Conservation (phyloP, 2,888 invertebrate genomes). For the Cephonodes hylas region DNA sequence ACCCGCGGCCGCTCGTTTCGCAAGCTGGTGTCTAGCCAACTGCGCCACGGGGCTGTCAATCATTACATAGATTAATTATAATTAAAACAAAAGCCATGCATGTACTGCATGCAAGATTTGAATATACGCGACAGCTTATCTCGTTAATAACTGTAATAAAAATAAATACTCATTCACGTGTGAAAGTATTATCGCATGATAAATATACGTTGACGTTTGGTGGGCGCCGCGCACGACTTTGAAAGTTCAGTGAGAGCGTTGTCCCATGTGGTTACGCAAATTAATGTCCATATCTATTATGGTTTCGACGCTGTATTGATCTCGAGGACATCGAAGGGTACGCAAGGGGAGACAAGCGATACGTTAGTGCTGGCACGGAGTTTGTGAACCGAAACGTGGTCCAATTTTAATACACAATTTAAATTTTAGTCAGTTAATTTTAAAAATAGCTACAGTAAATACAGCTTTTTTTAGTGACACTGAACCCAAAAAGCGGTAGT, state of each 20-base stretch:
- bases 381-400: neutral
- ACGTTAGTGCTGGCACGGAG: neutral
- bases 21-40: too few relatives aligned
- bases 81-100: neutral
- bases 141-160: neutral
- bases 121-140: neutral
- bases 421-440: too few relatives aligned
- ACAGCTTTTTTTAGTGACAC: too few relatives aligned
- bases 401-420: too few relatives aligned
- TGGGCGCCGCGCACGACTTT: slow-evolving; percentile 27
- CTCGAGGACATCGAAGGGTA: slow-evolving; percentile 9
- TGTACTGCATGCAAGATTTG: neutral
- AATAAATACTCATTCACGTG: slow-evolving; percentile 1
- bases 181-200: neutral
- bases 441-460: too few relatives aligned
- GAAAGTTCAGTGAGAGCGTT: slow-evolving; percentile 26
- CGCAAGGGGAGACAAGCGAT: slow-evolving; percentile 12
- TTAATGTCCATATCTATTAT: slow-evolving; percentile 22
- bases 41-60: too few relatives aligned
- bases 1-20: too few relatives aligned
- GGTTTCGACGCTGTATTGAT: slow-evolving; percentile 13
- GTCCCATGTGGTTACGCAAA: slow-evolving; percentile 20
- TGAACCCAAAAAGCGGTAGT: too few relatives aligned
- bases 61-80: neutral
- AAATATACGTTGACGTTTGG: neutral